A percentile compares a stretch with the other conserved stretches of the same genome.
phyloP scores from a whole-genome alignment of 2,113 vertebrate species.

The Clarias gariepinus region DNA sequence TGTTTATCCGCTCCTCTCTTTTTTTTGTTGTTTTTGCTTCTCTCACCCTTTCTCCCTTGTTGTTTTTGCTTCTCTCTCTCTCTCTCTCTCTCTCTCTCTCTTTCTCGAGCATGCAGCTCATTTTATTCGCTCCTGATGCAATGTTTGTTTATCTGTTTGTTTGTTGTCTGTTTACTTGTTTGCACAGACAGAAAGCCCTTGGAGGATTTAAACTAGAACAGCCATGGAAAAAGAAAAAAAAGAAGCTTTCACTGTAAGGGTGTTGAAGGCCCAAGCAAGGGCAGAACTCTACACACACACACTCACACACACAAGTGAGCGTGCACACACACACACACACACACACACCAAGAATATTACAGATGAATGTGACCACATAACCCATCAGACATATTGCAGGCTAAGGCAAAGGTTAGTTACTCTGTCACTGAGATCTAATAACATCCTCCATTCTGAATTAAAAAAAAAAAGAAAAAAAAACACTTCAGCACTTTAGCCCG shows the following conservation, averaged over 20 bases:
- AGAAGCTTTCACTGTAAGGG: constrained; percentile 4
- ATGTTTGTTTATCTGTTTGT: constrained; percentile 37
- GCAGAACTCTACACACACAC: constrained; percentile 11
- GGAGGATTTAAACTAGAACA: constrained; percentile 32
- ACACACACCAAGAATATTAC: constrained; percentile 20
- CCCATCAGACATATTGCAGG: constrained; percentile 45
- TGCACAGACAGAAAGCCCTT: constrained; percentile 22
- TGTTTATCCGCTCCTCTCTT: constrained; percentile 43
- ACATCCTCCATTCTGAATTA: constrained; percentile 46
- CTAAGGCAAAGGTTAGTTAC: constrained; percentile 50
- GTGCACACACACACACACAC: constrained; percentile 35
- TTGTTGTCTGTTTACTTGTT: constrained; percentile 53
- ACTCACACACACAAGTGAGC: constrained; percentile 20
- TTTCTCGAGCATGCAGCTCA: constrained; percentile 3
- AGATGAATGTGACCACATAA: constrained; percentile 27
- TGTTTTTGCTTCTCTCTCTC: constrained; percentile 8
- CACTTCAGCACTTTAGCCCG: constrained; percentile 62
- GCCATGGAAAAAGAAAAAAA: neutral
- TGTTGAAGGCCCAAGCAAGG: constrained; percentile 34
- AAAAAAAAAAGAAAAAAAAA: constrained; percentile 40
- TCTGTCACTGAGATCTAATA: constrained; percentile 47
- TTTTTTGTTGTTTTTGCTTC: constrained; percentile 43
- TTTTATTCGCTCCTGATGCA: constrained; percentile 27
- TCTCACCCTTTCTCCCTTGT: constrained; percentile 14
- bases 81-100: constrained; percentile 19